Conservation (phyloP, 2,888 invertebrate species). For the Plebejus argus region DNA sequence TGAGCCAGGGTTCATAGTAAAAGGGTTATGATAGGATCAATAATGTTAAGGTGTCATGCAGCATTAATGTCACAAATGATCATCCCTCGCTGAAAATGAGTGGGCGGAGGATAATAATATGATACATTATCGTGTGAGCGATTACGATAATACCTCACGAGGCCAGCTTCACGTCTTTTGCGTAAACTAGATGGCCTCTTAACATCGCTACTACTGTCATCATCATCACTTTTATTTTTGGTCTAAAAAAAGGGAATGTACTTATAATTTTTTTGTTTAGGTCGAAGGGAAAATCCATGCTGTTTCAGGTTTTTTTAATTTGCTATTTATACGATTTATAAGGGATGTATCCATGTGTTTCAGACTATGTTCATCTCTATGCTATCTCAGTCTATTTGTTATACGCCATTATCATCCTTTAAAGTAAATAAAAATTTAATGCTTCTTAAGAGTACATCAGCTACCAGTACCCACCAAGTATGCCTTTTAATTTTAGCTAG, state of each 20-base stretch:
- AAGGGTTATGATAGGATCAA: background rate
- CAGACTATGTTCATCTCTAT: no score
- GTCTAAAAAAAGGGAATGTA: no score
- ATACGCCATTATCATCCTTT: background rate
- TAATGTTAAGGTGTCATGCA: background rate
- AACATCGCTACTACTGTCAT: background rate
- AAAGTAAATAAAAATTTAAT: background rate
- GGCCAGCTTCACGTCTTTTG: background rate
- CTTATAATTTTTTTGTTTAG: background rate
- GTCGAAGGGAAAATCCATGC: no score
- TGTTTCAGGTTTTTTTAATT: no score
- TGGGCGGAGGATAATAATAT: constrained; percentile 4
- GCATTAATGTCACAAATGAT: background rate
- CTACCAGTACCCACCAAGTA: constrained; percentile 56
- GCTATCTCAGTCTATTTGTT: no score
- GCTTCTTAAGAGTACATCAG: background rate
- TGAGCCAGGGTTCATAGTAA: background rate
- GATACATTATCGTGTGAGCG: constrained; percentile 4
- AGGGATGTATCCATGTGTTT: no score
- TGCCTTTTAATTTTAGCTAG: constrained; percentile 61
- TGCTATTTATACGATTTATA: no score
- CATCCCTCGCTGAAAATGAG: constrained; percentile 14
- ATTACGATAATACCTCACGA: background rate
- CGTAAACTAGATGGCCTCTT: background rate
- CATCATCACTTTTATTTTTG: background rate